Conservation (phyloP, 1,140 invertebrate genomes). For the Manduca sexta region DNA sequence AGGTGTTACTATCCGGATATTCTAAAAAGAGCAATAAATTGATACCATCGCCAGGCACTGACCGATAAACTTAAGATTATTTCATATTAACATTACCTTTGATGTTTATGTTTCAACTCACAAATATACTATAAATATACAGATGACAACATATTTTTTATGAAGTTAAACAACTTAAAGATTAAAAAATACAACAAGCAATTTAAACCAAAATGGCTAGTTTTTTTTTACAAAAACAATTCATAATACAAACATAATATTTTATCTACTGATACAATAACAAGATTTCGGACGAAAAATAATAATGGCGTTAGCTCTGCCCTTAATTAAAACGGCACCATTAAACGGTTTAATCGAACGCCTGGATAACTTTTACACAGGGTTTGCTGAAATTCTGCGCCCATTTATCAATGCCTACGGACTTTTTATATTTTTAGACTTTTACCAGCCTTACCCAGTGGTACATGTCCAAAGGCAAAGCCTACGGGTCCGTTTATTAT, state of each 20-base stretch:
- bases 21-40: not conserved
- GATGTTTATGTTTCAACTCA: not conserved
- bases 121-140: too few relatives aligned
- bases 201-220: not conserved
- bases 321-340: too few relatives aligned
- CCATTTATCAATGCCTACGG: too few relatives aligned
- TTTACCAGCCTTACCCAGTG: not conserved
- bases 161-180: not conserved
- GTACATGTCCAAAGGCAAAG: not conserved
- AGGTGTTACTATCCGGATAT: not conserved
- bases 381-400: too few relatives aligned
- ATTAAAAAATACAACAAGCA: not conserved
- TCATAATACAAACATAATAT: not conserved
- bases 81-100: not conserved
- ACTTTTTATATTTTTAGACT: not conserved
- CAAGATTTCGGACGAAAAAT: too few relatives aligned
- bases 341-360: too few relatives aligned
- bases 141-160: too few relatives aligned
- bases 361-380: too few relatives aligned
- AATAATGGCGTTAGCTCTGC: too few relatives aligned
- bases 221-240: not conserved
- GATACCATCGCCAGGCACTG: too few relatives aligned
- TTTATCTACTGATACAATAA: not conserved
- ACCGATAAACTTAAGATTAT: not conserved
- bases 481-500: not conserved